phyloP scores from a whole-genome alignment of 2,797 vertebrate genomes.

The Rhabdophis nuchalis region DNA sequence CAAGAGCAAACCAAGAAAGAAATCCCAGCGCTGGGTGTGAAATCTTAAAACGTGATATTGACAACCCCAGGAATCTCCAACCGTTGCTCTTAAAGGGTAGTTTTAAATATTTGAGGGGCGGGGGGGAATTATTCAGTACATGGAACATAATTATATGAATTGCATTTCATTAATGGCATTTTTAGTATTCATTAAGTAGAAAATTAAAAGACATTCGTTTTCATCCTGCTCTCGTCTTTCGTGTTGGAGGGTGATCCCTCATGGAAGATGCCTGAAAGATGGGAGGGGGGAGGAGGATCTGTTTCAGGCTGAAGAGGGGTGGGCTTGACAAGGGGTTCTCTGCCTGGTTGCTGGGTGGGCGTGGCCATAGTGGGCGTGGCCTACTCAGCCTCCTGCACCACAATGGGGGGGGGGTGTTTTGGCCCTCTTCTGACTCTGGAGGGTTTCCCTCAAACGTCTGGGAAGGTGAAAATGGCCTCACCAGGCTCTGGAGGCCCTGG shows the following conservation, averaged over 20 bases:
- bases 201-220: constrained; percentile 2
- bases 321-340: too few species aligned
- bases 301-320: not conserved
- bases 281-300: not conserved
- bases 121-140: not conserved
- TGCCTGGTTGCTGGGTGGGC: too few species aligned
- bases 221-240: not conserved
- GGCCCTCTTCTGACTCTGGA: too few species aligned
- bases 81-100: not conserved
- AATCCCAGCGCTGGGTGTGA: not conserved
- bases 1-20: not conserved
- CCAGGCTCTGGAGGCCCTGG: too few species aligned
- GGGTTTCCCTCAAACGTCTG: too few species aligned
- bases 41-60: not conserved
- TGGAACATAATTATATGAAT: not conserved
- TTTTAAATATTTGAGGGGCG: not conserved
- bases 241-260: not conserved
- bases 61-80: not conserved
- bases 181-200: not conserved
- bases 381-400: too few species aligned
- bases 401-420: too few species aligned
- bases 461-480: too few species aligned
- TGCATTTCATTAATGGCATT: not conserved
- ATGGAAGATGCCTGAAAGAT: not conserved
- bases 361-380: too few species aligned